Evolutionary conservation across 2,888 invertebrate species (phyloP), one percentile per base, ranked within the genome.

Genomic region (Isotomurus palustris): DNA sequence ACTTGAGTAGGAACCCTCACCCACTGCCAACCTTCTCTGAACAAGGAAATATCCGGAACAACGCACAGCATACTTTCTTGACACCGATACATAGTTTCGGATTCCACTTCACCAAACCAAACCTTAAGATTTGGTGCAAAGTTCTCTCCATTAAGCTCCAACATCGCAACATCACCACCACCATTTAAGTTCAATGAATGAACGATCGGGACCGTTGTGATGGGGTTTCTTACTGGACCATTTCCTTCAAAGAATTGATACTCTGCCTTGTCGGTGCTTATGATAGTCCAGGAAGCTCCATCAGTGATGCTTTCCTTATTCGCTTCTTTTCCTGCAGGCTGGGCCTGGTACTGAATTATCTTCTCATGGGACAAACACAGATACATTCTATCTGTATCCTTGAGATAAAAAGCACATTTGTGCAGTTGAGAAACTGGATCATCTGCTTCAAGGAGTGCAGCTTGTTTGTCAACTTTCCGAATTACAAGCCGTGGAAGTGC

Each of bases 261-360:
- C 72, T 81, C 81, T 8, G 80, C 81, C 72, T 80, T 80, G 66
- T 82, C 81, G n/a, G 82, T 82, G 60, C 79, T 79, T 60, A 82
- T 82, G 67, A 82, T 82, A 24, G 82, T 82, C 82, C 82, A 82
- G 2, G 80, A 78, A 10, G 82, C 81, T 19, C 81, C 81, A 70
- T 82, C 82, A 69, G 79, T 82, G 55, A 82, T 81, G 74, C 78
- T 79, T 68, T 81, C 81, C 64, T 78, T 78, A 67, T 75, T 76
- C 1, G 75, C 72, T 59, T 79, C 79, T 65, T 79, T 79, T 8
- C 78, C 76, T 71, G 77, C 77, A 6, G 77, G 76, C 22, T 77
- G 58, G 60, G 79, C 80, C 75, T 80, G 79, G 71, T 80, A 80
- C 72, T 81, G 81, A 54, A 82, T 81, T 53, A 82, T 82, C 66